Percentiles rank a stretch among this genome's conserved stretches.
Conservation (phyloP, 2,888 invertebrate genomes). For the Neuroscelio doddi region DNA sequence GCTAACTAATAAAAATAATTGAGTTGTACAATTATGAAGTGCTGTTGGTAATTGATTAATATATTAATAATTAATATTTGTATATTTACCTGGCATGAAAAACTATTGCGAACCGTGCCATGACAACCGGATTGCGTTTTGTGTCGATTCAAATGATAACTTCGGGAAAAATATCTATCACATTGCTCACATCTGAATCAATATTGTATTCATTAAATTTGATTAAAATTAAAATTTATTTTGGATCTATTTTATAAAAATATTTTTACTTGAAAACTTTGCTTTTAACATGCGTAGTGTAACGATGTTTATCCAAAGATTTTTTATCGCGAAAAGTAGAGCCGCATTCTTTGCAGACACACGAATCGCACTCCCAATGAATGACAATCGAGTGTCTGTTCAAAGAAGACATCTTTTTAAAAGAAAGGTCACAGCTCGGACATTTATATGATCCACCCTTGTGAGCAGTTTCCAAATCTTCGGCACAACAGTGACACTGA, state of each 20-base stretch:
- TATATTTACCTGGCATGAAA: conserved; percentile 74
- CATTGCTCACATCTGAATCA: conserved; percentile 71
- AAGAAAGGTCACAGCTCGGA: conserved; percentile 80
- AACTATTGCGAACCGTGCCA: conserved; percentile 73
- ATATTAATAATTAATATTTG: too few species aligned
- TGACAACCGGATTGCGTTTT: conserved; percentile 74
- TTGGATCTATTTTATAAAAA: neutral
- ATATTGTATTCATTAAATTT: neutral
- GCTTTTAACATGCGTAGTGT: conserved; percentile 70
- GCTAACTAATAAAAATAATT: too few species aligned
- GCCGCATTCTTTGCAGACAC: conserved; percentile 79
- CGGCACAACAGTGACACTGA: conserved; percentile 76
- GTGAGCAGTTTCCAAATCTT: conserved; percentile 75
- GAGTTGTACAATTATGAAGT: too few species aligned
- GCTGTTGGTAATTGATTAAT: too few species aligned
- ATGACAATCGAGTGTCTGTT: conserved; percentile 80
- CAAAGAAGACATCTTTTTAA: conserved; percentile 79
- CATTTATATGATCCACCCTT: conserved; percentile 76
- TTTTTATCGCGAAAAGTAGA: conserved; percentile 78
- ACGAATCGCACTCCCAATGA: conserved; percentile 79
- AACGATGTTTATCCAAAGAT: conserved; percentile 79
- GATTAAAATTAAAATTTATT: neutral
- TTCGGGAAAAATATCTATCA: conserved; percentile 73
- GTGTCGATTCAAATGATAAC: conserved; percentile 74
- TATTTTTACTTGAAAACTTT: conserved; percentile 69